phyloP scores from a whole-genome alignment of 2,888 invertebrate species.

The Apodemia mormo region DNA sequence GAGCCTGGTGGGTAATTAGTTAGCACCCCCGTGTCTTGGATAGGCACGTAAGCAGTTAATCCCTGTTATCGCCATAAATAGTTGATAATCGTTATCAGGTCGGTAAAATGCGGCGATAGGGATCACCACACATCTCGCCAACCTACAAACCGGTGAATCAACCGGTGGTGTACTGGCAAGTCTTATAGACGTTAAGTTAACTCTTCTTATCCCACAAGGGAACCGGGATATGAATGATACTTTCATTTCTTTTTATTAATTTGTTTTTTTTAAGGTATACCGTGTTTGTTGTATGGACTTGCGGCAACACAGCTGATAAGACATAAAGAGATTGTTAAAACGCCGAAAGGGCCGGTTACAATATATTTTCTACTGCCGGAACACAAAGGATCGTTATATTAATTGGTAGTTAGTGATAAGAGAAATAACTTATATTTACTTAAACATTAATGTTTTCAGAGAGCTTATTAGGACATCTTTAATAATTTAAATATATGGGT shows the following conservation, averaged over 20 bases:
- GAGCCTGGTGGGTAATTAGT: too few species aligned
- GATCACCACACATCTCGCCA: too few species aligned
- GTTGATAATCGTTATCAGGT: too few species aligned
- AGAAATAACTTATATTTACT: not conserved
- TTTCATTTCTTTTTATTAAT: not conserved
- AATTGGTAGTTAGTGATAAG: constrained; percentile 36
- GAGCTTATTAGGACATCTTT: not conserved
- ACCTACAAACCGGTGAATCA: too few species aligned
- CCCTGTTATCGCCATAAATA: too few species aligned
- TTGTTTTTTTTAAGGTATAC: constrained; percentile 85
- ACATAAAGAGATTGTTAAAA: constrained; percentile 89
- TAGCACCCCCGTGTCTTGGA: too few species aligned
- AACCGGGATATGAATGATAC: too few species aligned
- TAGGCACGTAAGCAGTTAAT: too few species aligned
- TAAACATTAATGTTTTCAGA: not conserved
- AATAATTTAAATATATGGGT: not conserved
- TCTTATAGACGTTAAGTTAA: too few species aligned
- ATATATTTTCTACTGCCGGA: constrained; percentile 95
- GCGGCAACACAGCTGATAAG: constrained; percentile 91
- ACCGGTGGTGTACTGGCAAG: too few species aligned
- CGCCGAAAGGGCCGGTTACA: constrained; percentile 86
- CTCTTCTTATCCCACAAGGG: too few species aligned
- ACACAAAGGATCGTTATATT: constrained; percentile 89
- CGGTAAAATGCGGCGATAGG: too few species aligned
- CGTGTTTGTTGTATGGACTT: constrained; percentile 94